These are phyloP conservation scores for Epicauta chinensis DNA, from an alignment of 1,140 invertebrate species.

Conservation along the genomic window DNA sequence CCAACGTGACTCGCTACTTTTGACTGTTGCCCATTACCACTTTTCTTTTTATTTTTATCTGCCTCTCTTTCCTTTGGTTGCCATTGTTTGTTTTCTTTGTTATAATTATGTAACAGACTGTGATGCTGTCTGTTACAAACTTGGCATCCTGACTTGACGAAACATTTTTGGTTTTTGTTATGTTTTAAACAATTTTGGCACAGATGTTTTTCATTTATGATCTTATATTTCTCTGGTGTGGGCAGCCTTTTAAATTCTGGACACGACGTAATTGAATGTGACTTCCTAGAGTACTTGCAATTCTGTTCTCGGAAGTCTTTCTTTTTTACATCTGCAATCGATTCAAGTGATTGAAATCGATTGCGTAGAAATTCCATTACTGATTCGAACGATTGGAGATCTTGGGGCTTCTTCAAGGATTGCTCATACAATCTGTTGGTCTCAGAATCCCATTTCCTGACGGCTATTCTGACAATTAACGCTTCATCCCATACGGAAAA, in stretches of 20 bases:
- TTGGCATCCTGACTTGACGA: neutral
- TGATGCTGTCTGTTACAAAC: neutral
- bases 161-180: neutral
- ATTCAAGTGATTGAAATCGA: constrained; percentile 1
- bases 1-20: too few relatives aligned
- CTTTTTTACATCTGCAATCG: too few relatives aligned
- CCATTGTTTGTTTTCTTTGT: too few relatives aligned
- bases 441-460: neutral
- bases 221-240: neutral
- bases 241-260: neutral
- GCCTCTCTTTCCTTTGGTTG: too few relatives aligned
- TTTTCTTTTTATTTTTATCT: too few relatives aligned
- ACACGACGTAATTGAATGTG: neutral
- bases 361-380: neutral
- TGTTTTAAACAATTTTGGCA: constrained; percentile 1
- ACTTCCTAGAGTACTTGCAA: neutral
- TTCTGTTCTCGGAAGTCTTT: too few relatives aligned
- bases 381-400: neutral
- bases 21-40: too few relatives aligned
- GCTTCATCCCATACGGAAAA: too few relatives aligned
- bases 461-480: neutral
- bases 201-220: neutral
- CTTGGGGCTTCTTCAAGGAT: neutral
- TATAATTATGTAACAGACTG: neutral
- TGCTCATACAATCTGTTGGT: neutral